Percentiles rank a stretch among this genome's conserved stretches.
These are phyloP conservation scores for Colaptes auratus DNA, from an alignment of 2,113 vertebrate genomes.

Conservation along the genomic window DNA sequence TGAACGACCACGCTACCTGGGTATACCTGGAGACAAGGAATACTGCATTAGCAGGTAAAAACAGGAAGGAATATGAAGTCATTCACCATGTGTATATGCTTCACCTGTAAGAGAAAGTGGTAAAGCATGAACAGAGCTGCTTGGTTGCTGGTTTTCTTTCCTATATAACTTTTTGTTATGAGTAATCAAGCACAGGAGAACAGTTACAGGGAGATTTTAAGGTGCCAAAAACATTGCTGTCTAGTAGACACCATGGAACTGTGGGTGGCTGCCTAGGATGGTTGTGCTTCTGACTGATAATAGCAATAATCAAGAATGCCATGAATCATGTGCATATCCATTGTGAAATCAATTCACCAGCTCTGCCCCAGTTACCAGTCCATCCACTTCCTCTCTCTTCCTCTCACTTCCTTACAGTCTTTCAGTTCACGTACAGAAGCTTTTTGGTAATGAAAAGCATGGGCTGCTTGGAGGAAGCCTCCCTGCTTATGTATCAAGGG, in stretches of 20 bases:
- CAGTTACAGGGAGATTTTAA: not conserved
- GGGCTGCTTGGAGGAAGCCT: not conserved
- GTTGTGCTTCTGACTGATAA: not conserved
- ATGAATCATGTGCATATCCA: accelerated
- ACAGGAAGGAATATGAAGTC: not conserved
- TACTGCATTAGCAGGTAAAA: conserved; percentile 86
- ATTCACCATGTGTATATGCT: not conserved
- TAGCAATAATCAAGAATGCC: not conserved
- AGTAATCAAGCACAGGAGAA: not conserved
- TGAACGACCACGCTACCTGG: conserved; percentile 81
- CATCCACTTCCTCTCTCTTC: not conserved
- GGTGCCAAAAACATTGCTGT: not conserved
- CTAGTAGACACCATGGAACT: not conserved
- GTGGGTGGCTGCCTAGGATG: not conserved
- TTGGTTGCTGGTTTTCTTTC: not conserved
- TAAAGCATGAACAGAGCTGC: not conserved
- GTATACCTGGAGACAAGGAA: conserved; percentile 81
- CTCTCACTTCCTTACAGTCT: not conserved
- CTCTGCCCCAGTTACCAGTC: not conserved
- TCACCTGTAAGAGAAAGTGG: not conserved
- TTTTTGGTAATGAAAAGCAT: not conserved
- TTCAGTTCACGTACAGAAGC: not conserved
- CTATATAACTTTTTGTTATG: not conserved
- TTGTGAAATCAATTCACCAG: not conserved
- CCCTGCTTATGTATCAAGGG: not conserved